Percentiles rank a stretch among this genome's conserved stretches.
phyloP scores from a whole-genome alignment of 2,797 vertebrate species.

The Sebastes wilsoni region DNA sequence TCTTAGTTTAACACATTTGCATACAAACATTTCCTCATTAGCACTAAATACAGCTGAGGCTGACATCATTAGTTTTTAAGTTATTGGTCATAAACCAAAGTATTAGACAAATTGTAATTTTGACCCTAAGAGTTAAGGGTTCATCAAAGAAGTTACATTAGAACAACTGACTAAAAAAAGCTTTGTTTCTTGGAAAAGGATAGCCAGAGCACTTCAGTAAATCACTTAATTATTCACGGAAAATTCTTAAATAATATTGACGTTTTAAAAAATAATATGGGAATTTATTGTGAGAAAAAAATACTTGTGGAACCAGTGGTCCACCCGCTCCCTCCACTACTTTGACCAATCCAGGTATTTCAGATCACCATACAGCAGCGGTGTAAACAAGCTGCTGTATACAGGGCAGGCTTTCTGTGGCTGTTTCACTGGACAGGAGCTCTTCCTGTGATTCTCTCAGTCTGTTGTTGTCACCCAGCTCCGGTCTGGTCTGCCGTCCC shows the following conservation, averaged over 20 bases:
- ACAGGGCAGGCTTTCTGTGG: slow-evolving; percentile 16
- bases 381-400: slow-evolving; percentile 14
- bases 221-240: background rate
- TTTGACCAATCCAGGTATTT: slow-evolving; percentile 26
- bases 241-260: background rate
- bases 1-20: too few species aligned
- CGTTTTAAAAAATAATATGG: background rate
- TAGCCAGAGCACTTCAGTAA: background rate
- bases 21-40: too few species aligned
- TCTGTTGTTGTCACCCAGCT: slow-evolving; percentile 49
- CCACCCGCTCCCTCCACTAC: slow-evolving; percentile 21
- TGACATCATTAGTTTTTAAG: too few species aligned
- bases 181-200: background rate
- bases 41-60: too few species aligned
- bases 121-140: too few species aligned
- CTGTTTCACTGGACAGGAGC: slow-evolving; percentile 14
- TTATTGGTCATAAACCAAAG: too few species aligned
- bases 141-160: too few species aligned
- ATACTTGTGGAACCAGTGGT: background rate
- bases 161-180: background rate
- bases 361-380: background rate
- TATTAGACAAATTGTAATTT: too few species aligned
- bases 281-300: background rate
- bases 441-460: slow-evolving; percentile 21
- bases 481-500: slow-evolving; percentile 50